A percentile compares a stretch with the other conserved stretches of the same genome.
phyloP scores from a whole-genome alignment of 2,113 vertebrate genomes.

The Lutjanus erythropterus region DNA sequence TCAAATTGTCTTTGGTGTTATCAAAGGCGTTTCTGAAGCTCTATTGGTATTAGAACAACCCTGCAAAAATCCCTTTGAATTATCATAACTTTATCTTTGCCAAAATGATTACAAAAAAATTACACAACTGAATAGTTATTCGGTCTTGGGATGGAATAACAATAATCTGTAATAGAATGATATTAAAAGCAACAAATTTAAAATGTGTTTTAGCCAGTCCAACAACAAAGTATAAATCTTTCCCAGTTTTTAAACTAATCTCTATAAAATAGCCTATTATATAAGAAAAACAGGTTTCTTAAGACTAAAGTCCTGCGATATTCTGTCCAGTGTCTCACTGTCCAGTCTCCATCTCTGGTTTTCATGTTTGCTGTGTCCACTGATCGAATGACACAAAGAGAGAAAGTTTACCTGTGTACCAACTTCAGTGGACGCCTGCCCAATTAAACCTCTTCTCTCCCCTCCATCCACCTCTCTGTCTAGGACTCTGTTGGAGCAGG shows the following conservation, averaged over 20 bases:
- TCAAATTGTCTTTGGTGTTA: too few species aligned
- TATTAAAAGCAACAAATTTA: neutral
- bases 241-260: neutral
- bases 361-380: neutral
- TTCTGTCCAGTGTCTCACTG: neutral
- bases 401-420: constrained; percentile 7
- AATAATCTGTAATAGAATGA: neutral
- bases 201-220: neutral
- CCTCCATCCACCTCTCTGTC: neutral
- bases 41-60: too few species aligned
- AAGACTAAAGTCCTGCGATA: too few species aligned
- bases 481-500: constrained; percentile 96
- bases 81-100: neutral
- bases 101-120: neutral
- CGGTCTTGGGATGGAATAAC: neutral
- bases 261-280: neutral
- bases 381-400: neutral
- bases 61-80: too few species aligned
- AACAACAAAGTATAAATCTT: neutral
- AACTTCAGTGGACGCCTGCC: neutral
- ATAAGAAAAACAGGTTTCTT: neutral
- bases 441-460: constrained; percentile 2
- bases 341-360: neutral
- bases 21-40: too few species aligned
- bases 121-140: neutral